Evolutionary conservation across 2,888 invertebrate species (phyloP).

Genomic region (Metalampra italica): DNA sequence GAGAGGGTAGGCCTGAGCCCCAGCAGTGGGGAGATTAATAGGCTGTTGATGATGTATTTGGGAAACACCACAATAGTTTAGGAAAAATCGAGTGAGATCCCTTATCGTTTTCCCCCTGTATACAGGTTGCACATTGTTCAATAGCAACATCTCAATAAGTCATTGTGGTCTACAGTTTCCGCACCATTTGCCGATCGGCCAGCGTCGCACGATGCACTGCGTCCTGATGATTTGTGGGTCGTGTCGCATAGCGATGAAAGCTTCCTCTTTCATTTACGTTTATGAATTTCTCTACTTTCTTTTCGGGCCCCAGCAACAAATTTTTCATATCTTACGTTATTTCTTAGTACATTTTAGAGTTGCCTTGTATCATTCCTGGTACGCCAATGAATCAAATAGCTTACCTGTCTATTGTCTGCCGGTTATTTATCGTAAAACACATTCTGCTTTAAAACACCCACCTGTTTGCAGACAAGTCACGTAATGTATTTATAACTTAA

Average conservation of each 20-base stretch:
- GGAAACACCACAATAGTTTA: no score
- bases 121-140: slow-evolving; percentile 15
- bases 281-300: slow-evolving; percentile 24
- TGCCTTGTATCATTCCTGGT: not conserved
- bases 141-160: slow-evolving; percentile 27
- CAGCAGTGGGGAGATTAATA: no score
- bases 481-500: no score
- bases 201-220: slow-evolving; percentile 25
- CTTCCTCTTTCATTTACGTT: slow-evolving; percentile 32
- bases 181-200: slow-evolving; percentile 38
- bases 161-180: slow-evolving; percentile 24
- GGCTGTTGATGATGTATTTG: no score
- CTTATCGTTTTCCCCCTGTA: no score
- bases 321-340: not conserved
- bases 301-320: not conserved
- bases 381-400: no score
- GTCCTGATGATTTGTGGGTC: slow-evolving; percentile 37
- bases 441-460: no score
- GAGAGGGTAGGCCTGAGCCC: no score
- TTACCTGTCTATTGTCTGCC: no score
- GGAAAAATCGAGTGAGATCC: no score
- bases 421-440: no score
- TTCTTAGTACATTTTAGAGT: not conserved
- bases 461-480: no score
- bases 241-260: slow-evolving; percentile 24